Percentiles rank a stretch among this genome's conserved stretches.
These are phyloP conservation scores for Hydrozoanthus gracilis DNA, from an alignment of 92 coral and sea anemone species.

Conservation along the genomic window DNA sequence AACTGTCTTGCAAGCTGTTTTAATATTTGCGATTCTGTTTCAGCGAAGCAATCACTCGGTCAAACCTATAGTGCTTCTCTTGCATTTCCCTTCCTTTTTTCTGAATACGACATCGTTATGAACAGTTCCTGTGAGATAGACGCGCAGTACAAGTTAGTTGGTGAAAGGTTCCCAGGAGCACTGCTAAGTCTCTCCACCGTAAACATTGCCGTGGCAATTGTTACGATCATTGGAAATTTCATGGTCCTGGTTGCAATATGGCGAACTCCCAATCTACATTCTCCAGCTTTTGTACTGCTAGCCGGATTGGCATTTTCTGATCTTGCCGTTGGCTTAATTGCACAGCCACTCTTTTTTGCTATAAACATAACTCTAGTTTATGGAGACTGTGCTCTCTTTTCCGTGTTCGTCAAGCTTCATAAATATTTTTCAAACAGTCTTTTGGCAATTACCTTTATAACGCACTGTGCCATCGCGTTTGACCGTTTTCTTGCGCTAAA, in stretches of 20 bases:
- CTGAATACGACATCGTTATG: neutral
- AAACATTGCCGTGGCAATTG: neutral
- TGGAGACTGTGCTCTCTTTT: neutral
- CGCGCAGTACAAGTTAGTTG: neutral
- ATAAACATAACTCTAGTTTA: neutral
- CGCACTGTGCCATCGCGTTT: neutral
- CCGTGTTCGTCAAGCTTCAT: neutral
- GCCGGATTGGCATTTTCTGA: slow-evolving; percentile 12
- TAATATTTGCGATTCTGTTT: no score
- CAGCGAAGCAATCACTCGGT: no score
- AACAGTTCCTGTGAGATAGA: neutral
- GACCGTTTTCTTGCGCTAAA: slow-evolving; percentile 14
- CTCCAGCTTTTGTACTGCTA: neutral
- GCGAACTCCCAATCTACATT: neutral
- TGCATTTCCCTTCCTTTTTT: no score
- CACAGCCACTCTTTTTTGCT: neutral
- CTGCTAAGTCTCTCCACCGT: neutral
- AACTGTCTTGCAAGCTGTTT: no score
- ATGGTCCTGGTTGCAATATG: neutral
- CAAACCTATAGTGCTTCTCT: no score
- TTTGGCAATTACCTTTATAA: neutral
- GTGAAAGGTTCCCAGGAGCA: neutral
- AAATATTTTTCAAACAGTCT: neutral
- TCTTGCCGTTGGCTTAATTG: neutral
- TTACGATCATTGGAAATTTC: neutral